Base-by-base conservation (phyloP, 2,888 invertebrate species). In the Acanthopleura granulata region DNA sequence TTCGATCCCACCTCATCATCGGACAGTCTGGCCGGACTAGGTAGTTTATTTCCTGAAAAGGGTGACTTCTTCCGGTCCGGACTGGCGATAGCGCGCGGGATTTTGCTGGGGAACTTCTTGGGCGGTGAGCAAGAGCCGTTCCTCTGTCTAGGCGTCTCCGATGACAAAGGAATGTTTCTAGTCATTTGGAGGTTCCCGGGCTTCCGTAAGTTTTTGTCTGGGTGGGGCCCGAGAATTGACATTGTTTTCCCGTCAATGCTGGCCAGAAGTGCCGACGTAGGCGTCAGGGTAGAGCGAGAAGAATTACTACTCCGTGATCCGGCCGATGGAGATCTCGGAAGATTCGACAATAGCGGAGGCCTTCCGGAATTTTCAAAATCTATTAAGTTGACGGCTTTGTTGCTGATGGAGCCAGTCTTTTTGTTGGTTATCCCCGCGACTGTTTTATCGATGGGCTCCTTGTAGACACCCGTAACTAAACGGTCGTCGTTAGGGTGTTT, bases 211-310 rank as follows among this genome's bases (percentile, higher is more conserved):
- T 71, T 72, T 14, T 78, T 76, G 22, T 75, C 75, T 16, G 80
- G 76, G 40, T 80, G 79, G 0, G 85, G 85, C 4, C 40, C 40
- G 0, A 86, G 78, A 29, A 87, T 77, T 18, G 85, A 87, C 87
- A 87, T 87, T 73, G 83, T 85, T 74, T 84, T 84, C 1, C 86
- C 87, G 76, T 87, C 86, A 69, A 87, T 87, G 75, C 85, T 86
- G 25, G 85, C 86, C 15, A 86, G 83, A 9, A 87, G 74, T 15
- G 81, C 86, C 14, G 84, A 83, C 1, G 85, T 83, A 16, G 85
- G 85, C 0, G 87, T 85, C n/a, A 86, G 73, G 11, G 85, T 86
- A 11, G 87, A 87, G 27, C 82, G 82, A 4, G 84, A 84, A 40
- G 85, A 85, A 40, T 40, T 40, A 50, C 82, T 83, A 72, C 85